Conservation (phyloP, 2,888 invertebrate genomes). For the Melanostoma mellinum region DNA sequence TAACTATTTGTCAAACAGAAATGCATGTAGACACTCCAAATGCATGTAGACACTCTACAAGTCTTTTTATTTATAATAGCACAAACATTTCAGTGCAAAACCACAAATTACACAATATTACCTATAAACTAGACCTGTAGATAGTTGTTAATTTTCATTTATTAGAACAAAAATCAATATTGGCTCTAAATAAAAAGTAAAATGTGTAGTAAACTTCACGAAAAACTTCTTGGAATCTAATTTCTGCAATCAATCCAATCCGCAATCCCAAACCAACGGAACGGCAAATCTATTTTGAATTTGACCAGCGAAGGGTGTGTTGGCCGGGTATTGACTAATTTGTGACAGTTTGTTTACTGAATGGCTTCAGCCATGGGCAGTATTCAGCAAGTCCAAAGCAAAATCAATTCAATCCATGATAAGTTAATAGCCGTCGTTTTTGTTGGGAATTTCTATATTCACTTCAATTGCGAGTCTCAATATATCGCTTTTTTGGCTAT, state of each 20-base stretch:
- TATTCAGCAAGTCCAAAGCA: neutral
- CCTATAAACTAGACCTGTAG: neutral
- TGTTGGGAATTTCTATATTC: too few species aligned
- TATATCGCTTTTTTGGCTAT: too few species aligned
- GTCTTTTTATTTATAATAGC: too few species aligned
- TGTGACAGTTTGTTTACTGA: conserved; percentile 12
- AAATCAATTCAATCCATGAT: too few species aligned
- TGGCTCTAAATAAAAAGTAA: too few species aligned
- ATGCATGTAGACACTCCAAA: too few species aligned
- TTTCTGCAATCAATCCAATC: neutral
- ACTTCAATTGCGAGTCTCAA: too few species aligned
- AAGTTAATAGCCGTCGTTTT: too few species aligned
- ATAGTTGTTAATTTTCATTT: neutral
- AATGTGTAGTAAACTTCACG: too few species aligned
- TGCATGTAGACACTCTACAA: too few species aligned
- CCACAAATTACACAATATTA: neutral
- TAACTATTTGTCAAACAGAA: too few species aligned
- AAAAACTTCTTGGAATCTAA: too few species aligned
- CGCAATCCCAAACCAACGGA: conserved; percentile 48
- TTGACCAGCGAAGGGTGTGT: conserved; percentile 26
- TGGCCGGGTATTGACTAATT: neutral
- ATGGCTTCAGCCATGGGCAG: neutral
- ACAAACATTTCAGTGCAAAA: neutral
- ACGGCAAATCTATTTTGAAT: conserved; percentile 57
- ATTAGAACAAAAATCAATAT: neutral